These are phyloP conservation scores for Phylloscopus collybita DNA, from an alignment of 2,797 vertebrate species.

Conservation along the genomic window DNA sequence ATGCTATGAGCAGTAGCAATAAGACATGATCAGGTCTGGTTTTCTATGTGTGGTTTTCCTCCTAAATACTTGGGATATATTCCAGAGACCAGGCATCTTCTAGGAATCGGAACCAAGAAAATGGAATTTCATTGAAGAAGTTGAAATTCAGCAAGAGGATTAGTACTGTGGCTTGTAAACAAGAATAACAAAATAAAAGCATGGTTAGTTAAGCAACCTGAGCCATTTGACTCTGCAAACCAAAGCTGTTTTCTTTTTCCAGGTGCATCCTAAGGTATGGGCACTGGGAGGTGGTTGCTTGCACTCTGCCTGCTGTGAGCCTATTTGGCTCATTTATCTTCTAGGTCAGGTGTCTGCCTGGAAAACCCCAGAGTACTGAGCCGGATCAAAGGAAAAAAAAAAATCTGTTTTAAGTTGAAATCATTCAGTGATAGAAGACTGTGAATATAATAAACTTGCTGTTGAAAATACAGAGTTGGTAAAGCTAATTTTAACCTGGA, in stretches of 20 bases:
- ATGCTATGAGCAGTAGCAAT: neutral
- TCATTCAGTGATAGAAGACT: neutral
- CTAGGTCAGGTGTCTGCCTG: neutral
- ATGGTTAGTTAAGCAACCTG: neutral
- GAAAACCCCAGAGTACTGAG: neutral
- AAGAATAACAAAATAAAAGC: neutral
- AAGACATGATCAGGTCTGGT: neutral
- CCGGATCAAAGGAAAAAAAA: neutral
- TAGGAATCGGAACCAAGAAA: neutral
- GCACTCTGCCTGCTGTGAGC: neutral
- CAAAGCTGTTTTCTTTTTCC: neutral
- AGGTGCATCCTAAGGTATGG: neutral
- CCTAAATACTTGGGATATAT: neutral
- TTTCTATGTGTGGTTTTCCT: neutral
- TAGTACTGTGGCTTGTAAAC: neutral
- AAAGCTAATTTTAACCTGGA: neutral
- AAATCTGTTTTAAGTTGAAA: neutral
- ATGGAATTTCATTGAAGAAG: neutral
- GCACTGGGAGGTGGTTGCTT: neutral
- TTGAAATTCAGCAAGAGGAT: neutral
- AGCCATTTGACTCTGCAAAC: neutral
- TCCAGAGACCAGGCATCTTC: neutral
- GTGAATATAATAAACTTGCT: neutral
- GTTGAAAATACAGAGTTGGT: neutral
- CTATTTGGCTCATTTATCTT: neutral